Evolutionary conservation across 1,140 invertebrate species (phyloP).

Genomic region (Anadara kagoshimensis): DNA sequence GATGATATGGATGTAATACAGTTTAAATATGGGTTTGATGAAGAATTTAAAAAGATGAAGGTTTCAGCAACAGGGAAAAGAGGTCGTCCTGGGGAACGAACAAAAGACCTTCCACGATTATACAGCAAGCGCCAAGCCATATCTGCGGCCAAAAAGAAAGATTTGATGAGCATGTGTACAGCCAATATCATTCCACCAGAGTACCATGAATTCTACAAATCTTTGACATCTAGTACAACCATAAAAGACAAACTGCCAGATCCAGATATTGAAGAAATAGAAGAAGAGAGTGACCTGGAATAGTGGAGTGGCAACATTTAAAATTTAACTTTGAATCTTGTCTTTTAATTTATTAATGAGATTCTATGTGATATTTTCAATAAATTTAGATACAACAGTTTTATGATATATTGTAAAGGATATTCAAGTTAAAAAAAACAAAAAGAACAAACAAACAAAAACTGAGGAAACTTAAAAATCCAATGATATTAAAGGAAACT

Average conservation of each 20-base stretch:
- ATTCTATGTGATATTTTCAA: too few relatives aligned
- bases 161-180: slow-evolving; percentile 12
- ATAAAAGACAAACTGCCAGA: slow-evolving; percentile 11
- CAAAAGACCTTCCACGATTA: neutral
- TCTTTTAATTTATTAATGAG: too few relatives aligned
- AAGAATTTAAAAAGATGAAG: slow-evolving; percentile 1
- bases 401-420: too few relatives aligned
- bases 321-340: too few relatives aligned
- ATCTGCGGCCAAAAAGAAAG: slow-evolving; percentile 24
- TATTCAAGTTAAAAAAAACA: too few relatives aligned
- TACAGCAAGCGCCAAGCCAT: slow-evolving; percentile 2
- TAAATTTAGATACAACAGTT: too few relatives aligned
- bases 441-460: too few relatives aligned
- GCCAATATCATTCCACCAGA: slow-evolving; percentile 8
- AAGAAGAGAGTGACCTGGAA: neutral
- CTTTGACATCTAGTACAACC: slow-evolving; percentile 6
- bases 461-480: too few relatives aligned
- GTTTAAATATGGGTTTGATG: neutral
- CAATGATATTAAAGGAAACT: too few relatives aligned
- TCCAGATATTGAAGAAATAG: slow-evolving; percentile 10
- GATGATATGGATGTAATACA: neutral
- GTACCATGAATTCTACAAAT: slow-evolving; percentile 24
- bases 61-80: neutral
- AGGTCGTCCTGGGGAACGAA: neutral
- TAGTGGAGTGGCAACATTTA: too few relatives aligned